These are phyloP conservation scores for Motacilla tschutschensis DNA, from an alignment of 2,113 vertebrate species.

Conservation along the genomic window DNA sequence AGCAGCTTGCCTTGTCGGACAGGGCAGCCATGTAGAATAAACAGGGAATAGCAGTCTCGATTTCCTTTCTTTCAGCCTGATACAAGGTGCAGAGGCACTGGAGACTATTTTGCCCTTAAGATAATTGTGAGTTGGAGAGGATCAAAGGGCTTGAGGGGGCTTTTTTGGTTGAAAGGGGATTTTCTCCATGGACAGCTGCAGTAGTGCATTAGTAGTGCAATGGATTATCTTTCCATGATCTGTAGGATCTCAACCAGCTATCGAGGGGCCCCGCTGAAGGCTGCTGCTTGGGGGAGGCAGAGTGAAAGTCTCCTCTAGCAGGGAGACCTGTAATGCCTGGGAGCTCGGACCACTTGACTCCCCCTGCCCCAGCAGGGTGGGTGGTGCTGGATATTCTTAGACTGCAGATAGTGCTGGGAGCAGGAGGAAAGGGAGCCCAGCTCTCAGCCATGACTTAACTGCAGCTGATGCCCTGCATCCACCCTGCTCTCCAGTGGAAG, in stretches of 20 bases:
- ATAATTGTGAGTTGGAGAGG: constrained; percentile 64
- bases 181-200: constrained; percentile 65
- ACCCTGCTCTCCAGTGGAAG: neutral
- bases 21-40: constrained; percentile 49
- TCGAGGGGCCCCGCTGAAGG: constrained; percentile 29
- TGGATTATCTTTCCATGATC: constrained; percentile 66
- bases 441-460: neutral
- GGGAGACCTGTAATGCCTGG: neutral
- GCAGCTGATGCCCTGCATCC: constrained; percentile 37
- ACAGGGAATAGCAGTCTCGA: constrained; percentile 32
- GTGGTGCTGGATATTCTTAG: constrained; percentile 36
- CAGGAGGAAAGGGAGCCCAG: neutral
- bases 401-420: neutral
- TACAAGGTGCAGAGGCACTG: constrained; percentile 26
- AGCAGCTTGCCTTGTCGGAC: neutral
- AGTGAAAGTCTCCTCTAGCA: constrained; percentile 44
- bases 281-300: constrained; percentile 38
- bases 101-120: constrained; percentile 56
- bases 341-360: neutral
- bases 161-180: constrained; percentile 56
- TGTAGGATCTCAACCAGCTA: constrained; percentile 56
- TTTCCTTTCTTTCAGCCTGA: constrained; percentile 45
- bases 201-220: constrained; percentile 57
- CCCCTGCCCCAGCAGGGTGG: neutral
- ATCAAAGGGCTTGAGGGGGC: constrained; percentile 46